Percentiles rank a stretch among this genome's conserved stretches.
Conservation (phyloP, 1,140 invertebrate genomes). For the Drosophila dunni region DNA sequence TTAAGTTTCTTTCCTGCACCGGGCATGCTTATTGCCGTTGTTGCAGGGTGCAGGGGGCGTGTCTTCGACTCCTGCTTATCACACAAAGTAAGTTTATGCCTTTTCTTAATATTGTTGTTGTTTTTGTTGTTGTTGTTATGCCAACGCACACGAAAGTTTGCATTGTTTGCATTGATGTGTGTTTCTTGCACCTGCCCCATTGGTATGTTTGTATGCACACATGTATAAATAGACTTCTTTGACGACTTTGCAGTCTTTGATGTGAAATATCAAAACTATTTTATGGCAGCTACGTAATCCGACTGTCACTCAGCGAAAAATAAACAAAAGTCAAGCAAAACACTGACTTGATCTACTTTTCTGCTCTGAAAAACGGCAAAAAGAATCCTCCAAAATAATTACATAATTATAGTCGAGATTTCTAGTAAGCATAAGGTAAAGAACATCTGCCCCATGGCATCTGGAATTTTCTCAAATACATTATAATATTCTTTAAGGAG, state of each 20-base stretch:
- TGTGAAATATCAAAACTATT: constrained; percentile 41
- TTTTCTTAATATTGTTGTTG: constrained; percentile 3
- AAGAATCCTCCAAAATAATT: background rate
- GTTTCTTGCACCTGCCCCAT: constrained; percentile 37
- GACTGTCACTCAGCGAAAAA: background rate
- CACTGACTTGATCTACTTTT: background rate
- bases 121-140: background rate
- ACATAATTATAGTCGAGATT: constrained; percentile 7
- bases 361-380: background rate
- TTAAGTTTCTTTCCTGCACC: constrained; percentile 16
- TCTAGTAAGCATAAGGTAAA: background rate
- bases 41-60: constrained; percentile 36
- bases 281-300: constrained; percentile 24
- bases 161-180: constrained; percentile 49
- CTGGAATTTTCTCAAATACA: no score
- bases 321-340: constrained; percentile 17
- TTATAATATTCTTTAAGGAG: no score
- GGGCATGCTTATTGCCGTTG: constrained; percentile 31
- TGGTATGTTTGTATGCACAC: no score
- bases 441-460: no score
- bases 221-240: constrained; percentile 4
- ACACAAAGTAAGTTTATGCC: constrained; percentile 42
- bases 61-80: constrained; percentile 21
- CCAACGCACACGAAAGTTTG: constrained; percentile 25
- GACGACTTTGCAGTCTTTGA: constrained; percentile 23